Conservation (phyloP, 1,140 invertebrate genomes). For the Bombyx mori region ASM3026992v2 NC_085132.1:192501-193000, state of each 20-base stretch:
- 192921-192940: no score
- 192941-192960: no score
- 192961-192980: no score
- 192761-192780: conserved; percentile 90
- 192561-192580: no score
- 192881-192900: no score
- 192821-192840: conserved; percentile 86
- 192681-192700: conserved; percentile 2
- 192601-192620: no score
- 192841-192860: conserved; percentile 49
- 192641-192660: not conserved
- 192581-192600: no score
- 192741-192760: conserved; percentile 85
- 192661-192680: not conserved
- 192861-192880: not conserved
- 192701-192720: conserved; percentile 84
- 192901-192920: no score
- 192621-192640: not conserved
- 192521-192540: not conserved
- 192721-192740: conserved; percentile 88
- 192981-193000: no score
- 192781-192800: conserved; percentile 82
- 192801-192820: conserved; percentile 88
- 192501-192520: not conserved
- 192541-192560: no score